phyloP scores from a whole-genome alignment of 1,140 invertebrate species.

The Drosophila sulfurigaster region DNA sequence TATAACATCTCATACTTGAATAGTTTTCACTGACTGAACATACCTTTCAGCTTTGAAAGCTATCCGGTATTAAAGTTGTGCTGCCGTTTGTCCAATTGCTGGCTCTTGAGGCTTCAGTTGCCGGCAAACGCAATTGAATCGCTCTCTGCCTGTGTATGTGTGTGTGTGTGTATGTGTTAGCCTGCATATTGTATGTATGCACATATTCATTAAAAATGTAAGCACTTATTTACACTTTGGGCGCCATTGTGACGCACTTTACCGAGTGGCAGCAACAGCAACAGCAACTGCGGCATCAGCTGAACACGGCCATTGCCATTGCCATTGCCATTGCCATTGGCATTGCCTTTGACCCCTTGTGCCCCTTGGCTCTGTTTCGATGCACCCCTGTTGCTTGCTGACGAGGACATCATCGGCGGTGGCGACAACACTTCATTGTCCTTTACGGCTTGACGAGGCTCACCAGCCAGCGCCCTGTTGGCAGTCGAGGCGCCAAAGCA shows the following conservation, averaged over 20 bases:
- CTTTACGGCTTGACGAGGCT: not conserved
- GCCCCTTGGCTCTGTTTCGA: not conserved
- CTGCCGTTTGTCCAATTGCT: conserved; percentile 29
- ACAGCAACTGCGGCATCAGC: conserved; percentile 9
- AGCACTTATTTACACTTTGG: conserved; percentile 47
- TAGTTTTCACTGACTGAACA: no score
- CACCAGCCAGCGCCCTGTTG: not conserved
- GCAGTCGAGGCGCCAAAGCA: conserved; percentile 11
- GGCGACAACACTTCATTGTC: conserved; percentile 16
- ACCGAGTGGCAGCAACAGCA: no score
- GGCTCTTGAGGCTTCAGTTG: conserved; percentile 19
- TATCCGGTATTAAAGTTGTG: conserved; percentile 13
- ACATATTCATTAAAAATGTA: conserved; percentile 62
- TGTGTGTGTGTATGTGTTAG: conserved; percentile 18
- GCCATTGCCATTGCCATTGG: conserved; percentile 9
- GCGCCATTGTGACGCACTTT: conserved; percentile 33
- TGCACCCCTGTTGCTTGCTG: not conserved
- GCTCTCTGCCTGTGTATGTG: not conserved
- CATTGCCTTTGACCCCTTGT: conserved; percentile 44
- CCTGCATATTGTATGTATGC: conserved; percentile 19
- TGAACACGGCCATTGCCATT: conserved; percentile 19
- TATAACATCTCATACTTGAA: no score
- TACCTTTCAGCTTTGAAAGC: not conserved
- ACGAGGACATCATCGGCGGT: conserved; percentile 9
- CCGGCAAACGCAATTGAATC: conserved; percentile 16